These are phyloP conservation scores for Diadophis punctatus DNA, from an alignment of 2,113 vertebrate genomes.

Conservation along the genomic window DNA sequence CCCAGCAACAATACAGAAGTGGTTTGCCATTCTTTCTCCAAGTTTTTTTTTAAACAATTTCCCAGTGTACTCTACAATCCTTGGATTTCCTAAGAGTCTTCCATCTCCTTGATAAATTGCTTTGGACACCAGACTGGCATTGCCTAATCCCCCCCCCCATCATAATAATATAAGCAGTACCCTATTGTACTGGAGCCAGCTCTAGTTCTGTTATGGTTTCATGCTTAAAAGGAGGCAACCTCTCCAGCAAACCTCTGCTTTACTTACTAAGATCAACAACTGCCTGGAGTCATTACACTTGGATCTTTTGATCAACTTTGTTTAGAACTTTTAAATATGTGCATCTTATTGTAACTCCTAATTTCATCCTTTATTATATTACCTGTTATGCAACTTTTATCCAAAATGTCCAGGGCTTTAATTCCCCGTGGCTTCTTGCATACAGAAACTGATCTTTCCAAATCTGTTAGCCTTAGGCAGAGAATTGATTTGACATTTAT, in stretches of 20 bases:
- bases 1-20: background rate
- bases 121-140: background rate
- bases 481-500: slow-evolving; percentile 8
- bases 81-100: background rate
- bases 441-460: slow-evolving; percentile 1
- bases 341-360: background rate
- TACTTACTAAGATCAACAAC: background rate
- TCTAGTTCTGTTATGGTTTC: background rate
- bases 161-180: background rate
- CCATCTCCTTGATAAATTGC: background rate
- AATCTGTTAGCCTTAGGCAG: background rate
- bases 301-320: background rate
- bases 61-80: background rate
- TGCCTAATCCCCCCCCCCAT: background rate
- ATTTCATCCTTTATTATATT: background rate
- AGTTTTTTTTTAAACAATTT: background rate
- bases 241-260: background rate
- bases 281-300: no score
- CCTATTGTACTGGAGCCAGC: background rate
- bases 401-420: background rate
- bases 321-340: background rate
- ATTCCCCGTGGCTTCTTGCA: background rate
- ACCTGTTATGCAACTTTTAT: background rate
- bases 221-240: background rate
- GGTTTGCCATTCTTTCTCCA: background rate